phyloP scores from a whole-genome alignment of 64 coral and sea anemone genomes.

The Montipora efflorescens region DNA sequence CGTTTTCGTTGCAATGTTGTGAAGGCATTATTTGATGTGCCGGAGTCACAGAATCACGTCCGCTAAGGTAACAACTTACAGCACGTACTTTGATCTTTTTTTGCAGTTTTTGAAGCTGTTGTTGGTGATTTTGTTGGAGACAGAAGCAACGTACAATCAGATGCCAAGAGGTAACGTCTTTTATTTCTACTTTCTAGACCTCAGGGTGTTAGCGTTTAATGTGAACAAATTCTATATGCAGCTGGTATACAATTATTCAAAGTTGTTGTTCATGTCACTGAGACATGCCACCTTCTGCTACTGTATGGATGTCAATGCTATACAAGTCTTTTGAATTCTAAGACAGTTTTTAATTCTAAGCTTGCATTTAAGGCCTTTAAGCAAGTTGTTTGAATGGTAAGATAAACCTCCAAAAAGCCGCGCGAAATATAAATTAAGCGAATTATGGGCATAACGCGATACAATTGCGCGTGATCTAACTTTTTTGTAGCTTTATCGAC shows the following conservation, averaged over 20 bases:
- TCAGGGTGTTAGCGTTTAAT: neutral
- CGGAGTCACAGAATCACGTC: neutral
- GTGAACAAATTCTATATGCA: neutral
- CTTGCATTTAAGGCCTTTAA: neutral
- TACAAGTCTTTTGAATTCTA: neutral
- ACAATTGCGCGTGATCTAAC: neutral
- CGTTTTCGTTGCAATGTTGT: neutral
- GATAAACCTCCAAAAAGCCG: neutral
- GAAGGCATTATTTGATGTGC: neutral
- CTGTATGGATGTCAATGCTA: neutral
- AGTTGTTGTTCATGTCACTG: neutral
- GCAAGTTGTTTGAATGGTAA: neutral
- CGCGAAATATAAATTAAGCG: neutral
- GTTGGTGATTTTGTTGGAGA: neutral
- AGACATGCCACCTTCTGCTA: neutral
- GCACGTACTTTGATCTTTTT: neutral
- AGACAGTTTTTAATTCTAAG: neutral
- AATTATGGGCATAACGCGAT: neutral
- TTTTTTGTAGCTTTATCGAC: neutral
- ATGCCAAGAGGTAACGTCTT: conserved; percentile 5
- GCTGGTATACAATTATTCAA: neutral
- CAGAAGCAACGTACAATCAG: neutral
- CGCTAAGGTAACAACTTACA: neutral
- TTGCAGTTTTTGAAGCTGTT: conserved; percentile 22
- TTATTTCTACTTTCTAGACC: neutral